Base-by-base conservation (phyloP, 2,888 invertebrate species). In the Dasypolia templi region DNA sequence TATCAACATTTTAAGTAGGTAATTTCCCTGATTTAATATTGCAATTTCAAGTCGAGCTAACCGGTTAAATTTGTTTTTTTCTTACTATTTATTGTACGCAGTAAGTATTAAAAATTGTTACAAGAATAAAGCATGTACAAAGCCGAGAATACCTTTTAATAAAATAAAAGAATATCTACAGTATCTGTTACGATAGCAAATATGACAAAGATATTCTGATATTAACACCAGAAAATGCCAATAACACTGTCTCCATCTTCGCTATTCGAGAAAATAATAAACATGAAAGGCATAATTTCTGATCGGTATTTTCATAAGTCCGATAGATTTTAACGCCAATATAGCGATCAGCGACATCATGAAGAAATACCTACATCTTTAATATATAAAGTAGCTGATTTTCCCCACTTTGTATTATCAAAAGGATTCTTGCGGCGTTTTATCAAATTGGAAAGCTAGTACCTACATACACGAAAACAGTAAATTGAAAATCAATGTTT, bases 401-500 rank as follows among this genome's bases (percentile, higher is more conserved):
- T 72, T 58, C 46, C 56, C 17, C 64, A 35, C 55, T 69, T 72
- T 72, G 17, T 32, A 44, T 63, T 59, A 77, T 63, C 63, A 51
- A 22, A 35, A 59, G 58, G 55, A 77, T 77, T 70, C 58, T 51
- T 44, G 26, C n/a, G 63, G 59, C 7, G 74, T 81, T 81, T 81
- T 74, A 81, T 81, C 78, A 74, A 75, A 79, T 78, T 82, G 59
- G n/a, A 49, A 56, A 32, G 68, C 51, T 55, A 56, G 51, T 72
- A 59, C 22, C 49, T 49, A 64, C 74, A 32, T 35, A 42, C 59
- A 39, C 49, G 63, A 70, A 67, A 42, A 58, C 39, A 26, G 70
- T 71, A 82, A 82, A 82, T 82, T 82, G 82, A 82, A 82, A 82
- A 82, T 82, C 82, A 73, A 82, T 82, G 77, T 51, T 71, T 64